Evolutionary conservation across 1,140 invertebrate genomes (phyloP).

Genomic region (Apis florea): DNA sequence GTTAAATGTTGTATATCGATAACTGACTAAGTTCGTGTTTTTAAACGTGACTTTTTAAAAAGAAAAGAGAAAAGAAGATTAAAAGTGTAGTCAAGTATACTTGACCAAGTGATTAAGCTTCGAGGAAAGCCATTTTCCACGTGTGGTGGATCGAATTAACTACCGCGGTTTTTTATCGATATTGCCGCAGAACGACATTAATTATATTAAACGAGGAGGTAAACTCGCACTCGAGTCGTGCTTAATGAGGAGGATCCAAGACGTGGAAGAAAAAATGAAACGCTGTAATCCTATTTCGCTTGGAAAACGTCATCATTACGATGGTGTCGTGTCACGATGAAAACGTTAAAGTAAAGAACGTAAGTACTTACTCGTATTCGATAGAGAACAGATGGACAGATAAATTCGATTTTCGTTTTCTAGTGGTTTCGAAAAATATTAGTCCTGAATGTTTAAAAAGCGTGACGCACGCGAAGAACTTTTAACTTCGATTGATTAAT

Average conservation of each 20-base stretch:
- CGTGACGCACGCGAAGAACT: no score
- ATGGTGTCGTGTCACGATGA: background rate
- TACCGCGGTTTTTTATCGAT: background rate
- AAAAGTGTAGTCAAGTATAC: background rate
- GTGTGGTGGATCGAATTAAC: background rate
- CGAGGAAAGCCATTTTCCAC: background rate
- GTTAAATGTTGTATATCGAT: no score
- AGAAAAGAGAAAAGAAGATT: background rate
- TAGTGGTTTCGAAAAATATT: no score
- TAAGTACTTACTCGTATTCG: no score
- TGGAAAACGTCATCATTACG: slow-evolving; percentile 10
- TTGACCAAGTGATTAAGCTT: background rate
- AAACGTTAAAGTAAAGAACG: no score
- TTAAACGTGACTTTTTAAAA: no score
- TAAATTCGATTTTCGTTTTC: background rate
- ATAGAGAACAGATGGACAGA: background rate
- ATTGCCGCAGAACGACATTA: background rate
- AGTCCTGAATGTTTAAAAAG: no score
- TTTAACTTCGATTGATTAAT: no score
- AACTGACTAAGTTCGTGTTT: no score
- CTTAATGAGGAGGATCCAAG: slow-evolving; percentile 9
- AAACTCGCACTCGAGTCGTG: slow-evolving; percentile 7
- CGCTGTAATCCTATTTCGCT: background rate
- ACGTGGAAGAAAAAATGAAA: slow-evolving; percentile 9
- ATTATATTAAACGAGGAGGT: slow-evolving; percentile 17